Evolutionary conservation across 1,140 invertebrate species (phyloP).

Genomic region (Bacillus rossius): DNA sequence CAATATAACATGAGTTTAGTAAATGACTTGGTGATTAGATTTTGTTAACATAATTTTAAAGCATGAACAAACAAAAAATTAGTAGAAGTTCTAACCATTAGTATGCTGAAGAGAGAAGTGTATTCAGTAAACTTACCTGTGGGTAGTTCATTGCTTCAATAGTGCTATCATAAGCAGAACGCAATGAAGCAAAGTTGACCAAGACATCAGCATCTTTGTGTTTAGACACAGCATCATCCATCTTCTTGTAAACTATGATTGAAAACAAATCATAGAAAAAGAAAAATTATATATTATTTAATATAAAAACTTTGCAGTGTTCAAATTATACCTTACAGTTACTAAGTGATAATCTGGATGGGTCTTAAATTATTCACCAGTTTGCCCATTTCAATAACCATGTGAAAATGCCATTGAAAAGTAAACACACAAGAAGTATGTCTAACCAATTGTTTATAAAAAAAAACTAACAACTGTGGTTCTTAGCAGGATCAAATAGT

Average conservation of each 20-base stretch:
- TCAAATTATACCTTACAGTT: not conserved
- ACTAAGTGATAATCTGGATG: not conserved
- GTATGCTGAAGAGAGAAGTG: no score
- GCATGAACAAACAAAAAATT: no score
- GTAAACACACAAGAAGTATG: not conserved
- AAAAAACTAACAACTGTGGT: no score
- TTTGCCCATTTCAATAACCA: no score
- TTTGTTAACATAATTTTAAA: no score
- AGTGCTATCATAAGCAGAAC: slow-evolving; percentile 97
- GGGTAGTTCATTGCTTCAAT: slow-evolving; percentile 89
- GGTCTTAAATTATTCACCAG: not conserved
- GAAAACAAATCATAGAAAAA: no score
- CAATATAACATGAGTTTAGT: no score
- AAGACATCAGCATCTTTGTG: slow-evolving; percentile 94
- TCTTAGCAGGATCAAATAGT: no score
- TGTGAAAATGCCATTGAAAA: not conserved
- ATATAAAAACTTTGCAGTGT: not conserved
- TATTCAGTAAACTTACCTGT: slow-evolving; percentile 56
- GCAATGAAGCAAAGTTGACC: slow-evolving; percentile 97
- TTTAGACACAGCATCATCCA: slow-evolving; percentile 94
- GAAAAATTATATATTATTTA: not conserved
- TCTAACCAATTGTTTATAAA: no score
- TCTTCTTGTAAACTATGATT: slow-evolving; percentile 89
- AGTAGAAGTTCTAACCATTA: no score
- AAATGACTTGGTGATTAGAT: no score